Evolutionary conservation across 2,888 invertebrate genomes (phyloP).

Genomic region (Callosobruchus maculatus): DNA sequence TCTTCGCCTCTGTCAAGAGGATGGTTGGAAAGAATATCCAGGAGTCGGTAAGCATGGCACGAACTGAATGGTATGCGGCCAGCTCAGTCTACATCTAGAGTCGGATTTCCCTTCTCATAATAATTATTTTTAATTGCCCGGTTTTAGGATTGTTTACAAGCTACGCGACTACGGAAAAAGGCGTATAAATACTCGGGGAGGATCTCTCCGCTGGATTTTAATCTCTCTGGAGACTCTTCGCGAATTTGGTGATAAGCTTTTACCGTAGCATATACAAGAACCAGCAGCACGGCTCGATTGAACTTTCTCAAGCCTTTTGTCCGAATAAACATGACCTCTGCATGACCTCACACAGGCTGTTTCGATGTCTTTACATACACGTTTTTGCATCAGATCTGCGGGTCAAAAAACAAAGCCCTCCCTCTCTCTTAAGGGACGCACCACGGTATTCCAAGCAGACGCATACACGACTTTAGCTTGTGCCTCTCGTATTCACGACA

Average conservation of each 20-base stretch:
- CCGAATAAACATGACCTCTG: too few relatives aligned
- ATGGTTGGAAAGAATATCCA: background rate
- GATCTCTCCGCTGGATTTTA: background rate
- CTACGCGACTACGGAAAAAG: background rate
- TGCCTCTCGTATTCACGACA: too few relatives aligned
- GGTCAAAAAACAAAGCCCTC: too few relatives aligned
- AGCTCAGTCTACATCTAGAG: background rate
- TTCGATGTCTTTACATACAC: too few relatives aligned
- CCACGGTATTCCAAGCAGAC: too few relatives aligned
- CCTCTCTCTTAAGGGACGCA: too few relatives aligned
- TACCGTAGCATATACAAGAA: background rate
- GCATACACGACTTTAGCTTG: too few relatives aligned
- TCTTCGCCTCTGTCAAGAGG: background rate
- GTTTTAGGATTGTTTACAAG: background rate
- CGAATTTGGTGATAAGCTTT: background rate
- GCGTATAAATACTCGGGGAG: background rate
- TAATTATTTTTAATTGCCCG: background rate
- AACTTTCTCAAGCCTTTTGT: too few relatives aligned
- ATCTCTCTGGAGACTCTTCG: background rate
- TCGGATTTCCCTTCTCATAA: background rate
- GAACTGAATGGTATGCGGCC: background rate
- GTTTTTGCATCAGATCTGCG: too few relatives aligned
- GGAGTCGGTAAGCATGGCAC: background rate
- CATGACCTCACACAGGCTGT: too few relatives aligned
- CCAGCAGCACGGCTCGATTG: too few relatives aligned